Evolutionary conservation across 37 sponge, comb jelly and placozoan genomes (phyloP).

Genomic region (Halichondria panicea): DNA sequence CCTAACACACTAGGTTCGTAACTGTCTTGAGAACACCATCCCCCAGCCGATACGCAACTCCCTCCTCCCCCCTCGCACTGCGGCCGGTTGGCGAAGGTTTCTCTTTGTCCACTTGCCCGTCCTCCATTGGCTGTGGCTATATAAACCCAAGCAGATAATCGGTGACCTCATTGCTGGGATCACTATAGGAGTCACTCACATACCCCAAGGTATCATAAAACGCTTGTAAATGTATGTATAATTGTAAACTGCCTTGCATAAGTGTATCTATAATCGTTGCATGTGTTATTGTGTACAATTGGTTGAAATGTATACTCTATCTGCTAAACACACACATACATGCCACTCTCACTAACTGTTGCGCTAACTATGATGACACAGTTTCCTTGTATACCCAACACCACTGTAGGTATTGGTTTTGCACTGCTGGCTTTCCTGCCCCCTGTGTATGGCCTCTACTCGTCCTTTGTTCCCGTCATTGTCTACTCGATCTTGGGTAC

Average conservation of each 20-base stretch:
- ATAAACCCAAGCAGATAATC: conserved; percentile 50
- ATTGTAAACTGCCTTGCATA: background rate
- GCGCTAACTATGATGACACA: no score
- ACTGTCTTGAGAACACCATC: conserved; percentile 1
- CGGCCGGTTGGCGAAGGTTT: conserved; percentile 46
- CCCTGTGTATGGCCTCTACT: conserved; percentile 78
- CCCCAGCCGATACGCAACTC: conserved; percentile 70
- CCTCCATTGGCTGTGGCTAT: conserved; percentile 69
- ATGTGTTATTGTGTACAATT: no score
- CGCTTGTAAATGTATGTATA: no score
- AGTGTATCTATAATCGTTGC: no score
- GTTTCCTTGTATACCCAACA: no score
- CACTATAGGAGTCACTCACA: conserved; percentile 79
- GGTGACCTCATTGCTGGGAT: conserved; percentile 73
- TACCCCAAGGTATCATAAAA: conserved; percentile 72
- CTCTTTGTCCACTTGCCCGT: conserved; percentile 63
- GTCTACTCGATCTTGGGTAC: conserved; percentile 80
- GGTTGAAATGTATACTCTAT: no score
- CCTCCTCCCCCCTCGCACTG: conserved; percentile 53
- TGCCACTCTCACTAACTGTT: no score
- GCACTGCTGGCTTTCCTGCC: conserved; percentile 76
- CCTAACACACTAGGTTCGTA: no score
- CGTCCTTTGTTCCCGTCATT: conserved; percentile 72
- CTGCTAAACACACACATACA: no score
- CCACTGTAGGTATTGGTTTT: conserved; percentile 53